Conservation (phyloP, 2,797 vertebrate species). For the Arremon aurantiirostris region DNA sequence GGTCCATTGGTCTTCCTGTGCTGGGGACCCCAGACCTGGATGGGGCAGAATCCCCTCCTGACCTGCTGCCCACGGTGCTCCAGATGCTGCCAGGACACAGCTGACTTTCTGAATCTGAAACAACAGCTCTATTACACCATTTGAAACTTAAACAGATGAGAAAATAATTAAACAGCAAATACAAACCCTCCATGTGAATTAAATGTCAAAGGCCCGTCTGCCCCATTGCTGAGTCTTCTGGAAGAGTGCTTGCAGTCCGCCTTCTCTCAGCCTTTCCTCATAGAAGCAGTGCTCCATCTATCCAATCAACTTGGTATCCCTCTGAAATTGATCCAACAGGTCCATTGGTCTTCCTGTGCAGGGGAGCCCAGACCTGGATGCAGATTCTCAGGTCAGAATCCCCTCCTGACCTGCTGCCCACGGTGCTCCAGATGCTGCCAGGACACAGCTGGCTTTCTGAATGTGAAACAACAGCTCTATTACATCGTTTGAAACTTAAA, state of each 20-base stretch:
- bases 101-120: background rate
- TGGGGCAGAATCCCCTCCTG: background rate
- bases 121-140: background rate
- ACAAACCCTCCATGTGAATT: background rate
- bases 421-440: accelerated
- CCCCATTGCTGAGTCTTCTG: background rate
- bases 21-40: background rate
- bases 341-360: background rate
- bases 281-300: background rate
- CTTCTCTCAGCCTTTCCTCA: background rate
- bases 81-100: accelerated
- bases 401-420: background rate
- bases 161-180: background rate
- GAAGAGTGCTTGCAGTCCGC: background rate
- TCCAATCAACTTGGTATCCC: background rate
- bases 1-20: background rate
- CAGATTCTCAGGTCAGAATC: background rate
- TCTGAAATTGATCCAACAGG: background rate
- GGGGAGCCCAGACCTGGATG: background rate
- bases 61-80: background rate
- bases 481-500: background rate
- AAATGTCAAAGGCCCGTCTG: background rate
- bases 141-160: background rate
- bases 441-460: background rate
- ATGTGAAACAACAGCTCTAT: background rate